Evolutionary conservation across 2,888 invertebrate genomes (phyloP).

Genomic region (Ormyrus thymus): DNA sequence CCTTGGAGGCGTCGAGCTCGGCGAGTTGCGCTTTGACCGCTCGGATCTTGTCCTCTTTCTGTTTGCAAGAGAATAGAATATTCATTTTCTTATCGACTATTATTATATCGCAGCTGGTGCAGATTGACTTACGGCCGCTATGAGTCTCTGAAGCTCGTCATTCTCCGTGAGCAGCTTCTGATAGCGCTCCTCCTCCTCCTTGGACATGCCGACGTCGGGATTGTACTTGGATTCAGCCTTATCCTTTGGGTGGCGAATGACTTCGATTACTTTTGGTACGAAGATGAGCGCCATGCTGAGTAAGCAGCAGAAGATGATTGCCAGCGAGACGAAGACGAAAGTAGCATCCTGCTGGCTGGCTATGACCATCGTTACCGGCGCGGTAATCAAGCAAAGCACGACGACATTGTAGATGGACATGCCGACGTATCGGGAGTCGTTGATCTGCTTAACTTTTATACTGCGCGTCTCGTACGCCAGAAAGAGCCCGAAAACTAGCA

Average conservation of each 20-base stretch:
- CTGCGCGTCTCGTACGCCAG: constrained; percentile 98
- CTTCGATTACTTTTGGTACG: constrained; percentile 97
- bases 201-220: constrained; percentile 87
- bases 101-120: too few species aligned
- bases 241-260: constrained; percentile 91
- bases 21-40: constrained; percentile 87
- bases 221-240: constrained; percentile 92
- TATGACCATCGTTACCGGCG: constrained; percentile 97
- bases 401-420: constrained; percentile 99
- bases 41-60: constrained; percentile 94
- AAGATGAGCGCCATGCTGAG: constrained; percentile 99
- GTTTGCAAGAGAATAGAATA: constrained; percentile 54
- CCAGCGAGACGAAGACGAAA: constrained; percentile 96
- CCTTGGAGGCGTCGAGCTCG: constrained; percentile 82
- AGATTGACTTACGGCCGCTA: constrained; percentile 84
- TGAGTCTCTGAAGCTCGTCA: constrained; percentile 95
- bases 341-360: constrained; percentile 98
- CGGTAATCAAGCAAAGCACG: constrained; percentile 97
- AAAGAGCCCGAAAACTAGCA: constrained; percentile 97
- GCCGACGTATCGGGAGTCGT: constrained; percentile 98
- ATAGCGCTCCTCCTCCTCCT: constrained; percentile 96
- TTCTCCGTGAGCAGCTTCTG: constrained; percentile 95
- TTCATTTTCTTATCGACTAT: too few species aligned
- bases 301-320: constrained; percentile 98
- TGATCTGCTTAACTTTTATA: constrained; percentile 97